A percentile compares a stretch with the other conserved stretches of the same genome.
These are phyloP conservation scores for Sebastes iracundus DNA, from an alignment of 2,797 vertebrate genomes.

Conservation along the genomic window DNA sequence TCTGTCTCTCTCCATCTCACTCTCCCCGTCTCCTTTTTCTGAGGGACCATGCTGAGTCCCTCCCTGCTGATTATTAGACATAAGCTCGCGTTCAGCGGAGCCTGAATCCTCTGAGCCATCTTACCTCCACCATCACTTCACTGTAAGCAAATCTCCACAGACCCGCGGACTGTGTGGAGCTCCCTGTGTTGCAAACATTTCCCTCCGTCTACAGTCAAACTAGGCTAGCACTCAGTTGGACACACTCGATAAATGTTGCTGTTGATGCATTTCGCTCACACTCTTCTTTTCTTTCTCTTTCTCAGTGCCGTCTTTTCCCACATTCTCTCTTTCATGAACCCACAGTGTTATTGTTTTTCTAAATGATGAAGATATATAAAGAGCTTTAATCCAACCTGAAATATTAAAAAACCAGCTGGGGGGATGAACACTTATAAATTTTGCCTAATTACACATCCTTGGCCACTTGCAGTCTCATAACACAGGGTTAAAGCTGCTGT, in stretches of 20 bases:
- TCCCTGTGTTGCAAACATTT: slow-evolving; percentile 56
- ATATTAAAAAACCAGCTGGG: slow-evolving; percentile 19
- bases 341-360: neutral
- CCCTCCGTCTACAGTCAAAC: slow-evolving; percentile 53
- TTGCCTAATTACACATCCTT: slow-evolving; percentile 56
- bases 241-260: slow-evolving; percentile 64
- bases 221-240: slow-evolving; percentile 69
- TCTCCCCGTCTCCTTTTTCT: slow-evolving; percentile 51
- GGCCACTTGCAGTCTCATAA: slow-evolving; percentile 55
- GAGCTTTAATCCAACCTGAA: slow-evolving; percentile 32
- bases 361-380: slow-evolving; percentile 15
- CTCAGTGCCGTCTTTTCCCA: neutral
- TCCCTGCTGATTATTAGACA: slow-evolving; percentile 81
- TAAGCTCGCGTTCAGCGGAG: slow-evolving; percentile 75
- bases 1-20: slow-evolving; percentile 29
- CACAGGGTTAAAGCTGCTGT: slow-evolving; percentile 67
- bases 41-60: slow-evolving; percentile 66
- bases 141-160: slow-evolving; percentile 78
- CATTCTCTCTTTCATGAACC: neutral
- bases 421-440: slow-evolving; percentile 37
- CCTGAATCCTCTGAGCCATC: slow-evolving; percentile 81
- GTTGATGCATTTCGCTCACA: slow-evolving; percentile 38
- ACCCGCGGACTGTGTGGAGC: slow-evolving; percentile 54
- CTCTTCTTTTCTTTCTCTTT: slow-evolving; percentile 15
- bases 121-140: slow-evolving; percentile 75